These are phyloP conservation scores for Psittacula echo DNA, from an alignment of 2,797 vertebrate species.

Conservation along the genomic window DNA sequence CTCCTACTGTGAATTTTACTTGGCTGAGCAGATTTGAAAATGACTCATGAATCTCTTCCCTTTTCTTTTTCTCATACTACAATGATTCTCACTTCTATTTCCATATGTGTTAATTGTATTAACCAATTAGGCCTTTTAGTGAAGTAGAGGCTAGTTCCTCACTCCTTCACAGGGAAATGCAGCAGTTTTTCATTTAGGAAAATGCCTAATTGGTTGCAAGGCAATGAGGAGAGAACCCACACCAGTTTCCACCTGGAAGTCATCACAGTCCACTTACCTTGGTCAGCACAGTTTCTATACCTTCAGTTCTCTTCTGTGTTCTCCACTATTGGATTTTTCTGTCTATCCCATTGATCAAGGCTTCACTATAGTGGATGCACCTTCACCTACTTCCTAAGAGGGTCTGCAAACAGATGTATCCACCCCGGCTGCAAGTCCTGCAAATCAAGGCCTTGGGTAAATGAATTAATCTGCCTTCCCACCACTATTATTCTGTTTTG, in stretches of 20 bases:
- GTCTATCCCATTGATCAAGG: neutral
- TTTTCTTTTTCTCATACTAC: neutral
- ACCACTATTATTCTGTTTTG: neutral
- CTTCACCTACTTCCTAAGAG: neutral
- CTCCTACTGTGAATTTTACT: conserved; percentile 38
- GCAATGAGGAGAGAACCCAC: neutral
- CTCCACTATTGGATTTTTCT: neutral
- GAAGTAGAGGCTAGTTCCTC: neutral
- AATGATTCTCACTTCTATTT: neutral
- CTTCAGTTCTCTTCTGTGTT: neutral
- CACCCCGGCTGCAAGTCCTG: neutral
- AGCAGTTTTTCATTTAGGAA: neutral
- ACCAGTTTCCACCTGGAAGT: neutral
- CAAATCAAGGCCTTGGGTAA: neutral
- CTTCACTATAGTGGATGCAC: neutral
- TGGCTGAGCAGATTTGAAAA: conserved; percentile 37
- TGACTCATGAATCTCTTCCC: neutral
- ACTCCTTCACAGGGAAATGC: neutral
- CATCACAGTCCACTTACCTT: neutral
- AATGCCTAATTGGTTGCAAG: neutral
- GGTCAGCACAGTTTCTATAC: neutral
- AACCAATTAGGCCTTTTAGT: neutral
- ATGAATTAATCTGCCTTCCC: neutral
- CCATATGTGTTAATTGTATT: neutral
- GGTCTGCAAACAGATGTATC: neutral